These are phyloP conservation scores for Piezodorus guildinii DNA, from an alignment of 1,140 invertebrate species.

Conservation along the genomic window DNA sequence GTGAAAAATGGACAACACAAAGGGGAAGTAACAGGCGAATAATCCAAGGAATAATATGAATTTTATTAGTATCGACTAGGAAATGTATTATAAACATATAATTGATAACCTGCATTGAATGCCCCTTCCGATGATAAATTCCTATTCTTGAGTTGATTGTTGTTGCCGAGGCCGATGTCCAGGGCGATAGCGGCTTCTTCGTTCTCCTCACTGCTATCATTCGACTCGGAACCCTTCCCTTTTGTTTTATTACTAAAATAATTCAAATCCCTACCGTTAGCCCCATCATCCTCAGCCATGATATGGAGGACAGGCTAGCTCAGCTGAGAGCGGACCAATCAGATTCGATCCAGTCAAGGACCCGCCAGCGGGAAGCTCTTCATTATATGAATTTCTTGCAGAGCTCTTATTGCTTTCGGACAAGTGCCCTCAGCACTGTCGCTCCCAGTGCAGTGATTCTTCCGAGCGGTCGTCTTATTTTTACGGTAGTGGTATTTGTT, in stretches of 20 bases:
- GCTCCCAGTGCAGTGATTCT: not conserved
- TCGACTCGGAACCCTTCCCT: constrained; percentile 21
- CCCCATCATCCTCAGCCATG: constrained; percentile 28
- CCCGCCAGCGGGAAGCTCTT: constrained; percentile 9
- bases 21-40: not conserved
- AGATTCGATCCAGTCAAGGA: not conserved
- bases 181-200: constrained; percentile 17
- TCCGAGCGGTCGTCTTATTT: not conserved
- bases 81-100: not conserved
- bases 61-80: not conserved
- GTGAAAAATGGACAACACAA: too few species aligned
- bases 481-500: too few species aligned
- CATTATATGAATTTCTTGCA: constrained; percentile 9
- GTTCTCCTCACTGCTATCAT: constrained; percentile 21
- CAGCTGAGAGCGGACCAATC: constrained; percentile 2
- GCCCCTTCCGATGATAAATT: constrained; percentile 14
- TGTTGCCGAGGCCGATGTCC: constrained; percentile 26
- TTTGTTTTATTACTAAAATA: constrained; percentile 24
- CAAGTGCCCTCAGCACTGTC: not conserved
- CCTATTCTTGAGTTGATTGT: not conserved
- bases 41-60: too few species aligned
- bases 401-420: not conserved
- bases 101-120: constrained; percentile 19
- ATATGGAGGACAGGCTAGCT: not conserved
- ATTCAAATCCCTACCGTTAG: constrained; percentile 22